Conservation (phyloP, 2,113 vertebrate species). For the Taurulus bubalis region DNA sequence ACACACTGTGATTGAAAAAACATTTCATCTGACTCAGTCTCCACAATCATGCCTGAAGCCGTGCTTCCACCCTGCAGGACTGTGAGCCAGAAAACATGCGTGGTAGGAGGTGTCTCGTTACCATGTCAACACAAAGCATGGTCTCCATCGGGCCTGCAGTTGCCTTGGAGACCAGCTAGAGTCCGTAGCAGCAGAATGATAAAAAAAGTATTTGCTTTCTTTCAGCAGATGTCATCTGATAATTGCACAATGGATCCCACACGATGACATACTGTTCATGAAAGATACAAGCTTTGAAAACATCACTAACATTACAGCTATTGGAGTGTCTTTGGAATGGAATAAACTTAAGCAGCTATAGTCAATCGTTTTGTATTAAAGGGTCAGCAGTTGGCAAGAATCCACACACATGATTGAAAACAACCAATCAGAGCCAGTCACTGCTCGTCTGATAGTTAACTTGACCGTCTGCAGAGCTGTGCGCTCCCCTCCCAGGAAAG, state of each 20-base stretch:
- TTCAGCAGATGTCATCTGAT: slow-evolving; percentile 47
- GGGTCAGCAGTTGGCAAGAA: background rate
- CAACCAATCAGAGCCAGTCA: background rate
- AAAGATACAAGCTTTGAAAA: slow-evolving; percentile 6
- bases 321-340: background rate
- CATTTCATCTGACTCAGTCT: slow-evolving; percentile 10
- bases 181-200: slow-evolving; percentile 61
- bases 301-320: background rate
- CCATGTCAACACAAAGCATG: slow-evolving; percentile 79
- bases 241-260: slow-evolving; percentile 31
- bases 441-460: background rate
- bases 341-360: background rate
- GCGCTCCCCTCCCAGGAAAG: too few relatives aligned
- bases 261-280: slow-evolving; percentile 17
- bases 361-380: background rate
- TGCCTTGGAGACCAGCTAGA: slow-evolving; percentile 78
- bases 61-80: slow-evolving; percentile 28
- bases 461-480: background rate
- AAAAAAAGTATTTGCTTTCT: slow-evolving; percentile 65
- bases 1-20: background rate
- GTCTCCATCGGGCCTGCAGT: slow-evolving; percentile 68
- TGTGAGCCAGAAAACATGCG: slow-evolving; percentile 45
- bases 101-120: slow-evolving; percentile 77
- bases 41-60: slow-evolving; percentile 25
- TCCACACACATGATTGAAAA: background rate